phyloP scores from a whole-genome alignment of 2,797 vertebrate genomes.

The Gobionotothen gibberifrons region DNA sequence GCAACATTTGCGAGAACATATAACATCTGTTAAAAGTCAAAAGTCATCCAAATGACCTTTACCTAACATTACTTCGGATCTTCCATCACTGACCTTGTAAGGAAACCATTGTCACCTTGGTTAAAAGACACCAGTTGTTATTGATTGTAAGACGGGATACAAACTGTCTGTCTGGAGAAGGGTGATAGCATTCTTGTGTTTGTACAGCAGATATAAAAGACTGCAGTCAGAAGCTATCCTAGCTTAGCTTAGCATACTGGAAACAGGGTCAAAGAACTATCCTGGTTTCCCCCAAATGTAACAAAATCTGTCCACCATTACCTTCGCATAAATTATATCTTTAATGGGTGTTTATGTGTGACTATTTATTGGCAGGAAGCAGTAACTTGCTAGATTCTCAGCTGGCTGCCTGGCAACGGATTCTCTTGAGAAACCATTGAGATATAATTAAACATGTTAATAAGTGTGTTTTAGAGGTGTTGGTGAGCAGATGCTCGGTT shows the following conservation, averaged over 20 bases:
- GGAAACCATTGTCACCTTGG: background rate
- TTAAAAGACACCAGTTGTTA: background rate
- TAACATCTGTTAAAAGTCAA: background rate
- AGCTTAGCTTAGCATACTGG: slow-evolving; percentile 4
- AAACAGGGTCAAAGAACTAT: background rate
- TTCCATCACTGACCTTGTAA: no score
- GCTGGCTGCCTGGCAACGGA: slow-evolving; percentile 9
- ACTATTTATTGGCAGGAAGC: background rate
- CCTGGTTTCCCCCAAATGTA: background rate
- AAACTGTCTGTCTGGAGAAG: background rate
- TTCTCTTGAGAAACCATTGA: background rate
- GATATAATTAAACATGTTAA: background rate
- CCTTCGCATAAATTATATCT: background rate
- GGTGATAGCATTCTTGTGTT: background rate
- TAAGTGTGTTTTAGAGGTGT: background rate
- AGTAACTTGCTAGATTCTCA: background rate
- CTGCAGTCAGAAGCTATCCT: background rate
- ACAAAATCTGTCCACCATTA: background rate
- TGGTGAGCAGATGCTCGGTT: background rate
- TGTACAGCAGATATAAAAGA: background rate
- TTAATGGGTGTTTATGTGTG: background rate
- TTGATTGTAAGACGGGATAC: background rate
- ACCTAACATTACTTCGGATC: background rate
- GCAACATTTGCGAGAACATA: slow-evolving; percentile 4
- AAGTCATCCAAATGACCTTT: background rate